Percentiles rank a stretch among this genome's conserved stretches.
Conservation (phyloP, 2,797 vertebrate genomes). For the Saguinus oedipus region DNA sequence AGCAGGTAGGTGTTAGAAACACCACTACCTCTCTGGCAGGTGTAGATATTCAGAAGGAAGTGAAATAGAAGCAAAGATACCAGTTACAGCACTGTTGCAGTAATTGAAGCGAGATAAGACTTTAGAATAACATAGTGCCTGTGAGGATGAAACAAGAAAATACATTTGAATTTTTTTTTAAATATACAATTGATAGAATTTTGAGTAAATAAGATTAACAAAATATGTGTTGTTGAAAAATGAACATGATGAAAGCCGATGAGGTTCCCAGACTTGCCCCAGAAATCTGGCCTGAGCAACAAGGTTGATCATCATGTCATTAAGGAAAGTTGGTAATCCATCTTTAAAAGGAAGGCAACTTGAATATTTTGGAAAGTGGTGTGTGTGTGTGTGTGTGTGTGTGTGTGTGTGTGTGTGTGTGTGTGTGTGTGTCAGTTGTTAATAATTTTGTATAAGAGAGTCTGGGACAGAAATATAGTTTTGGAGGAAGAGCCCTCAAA, state of each 20-base stretch:
- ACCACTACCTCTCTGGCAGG: background rate
- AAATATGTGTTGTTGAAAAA: background rate
- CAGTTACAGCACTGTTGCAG: background rate
- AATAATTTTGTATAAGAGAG: background rate
- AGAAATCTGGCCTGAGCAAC: conserved; percentile 8
- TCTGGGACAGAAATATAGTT: background rate
- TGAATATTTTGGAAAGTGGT: background rate
- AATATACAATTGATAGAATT: background rate
- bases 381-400: background rate
- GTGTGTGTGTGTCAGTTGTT: background rate
- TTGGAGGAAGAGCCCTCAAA: background rate
- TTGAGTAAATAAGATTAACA: background rate
- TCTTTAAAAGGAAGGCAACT: background rate
- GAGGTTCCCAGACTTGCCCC: background rate
- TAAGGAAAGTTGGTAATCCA: background rate
- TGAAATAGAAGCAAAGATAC: background rate
- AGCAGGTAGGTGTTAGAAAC: background rate
- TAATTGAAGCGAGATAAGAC: background rate
- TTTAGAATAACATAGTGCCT: background rate
- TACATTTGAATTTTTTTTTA: background rate
- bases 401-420: background rate
- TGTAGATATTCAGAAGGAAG: background rate
- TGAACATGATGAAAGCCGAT: background rate
- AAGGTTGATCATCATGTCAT: background rate
- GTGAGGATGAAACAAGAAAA: background rate